Conservation (phyloP, 2,888 invertebrate species). For the Drosophila prostipennis region DNA sequence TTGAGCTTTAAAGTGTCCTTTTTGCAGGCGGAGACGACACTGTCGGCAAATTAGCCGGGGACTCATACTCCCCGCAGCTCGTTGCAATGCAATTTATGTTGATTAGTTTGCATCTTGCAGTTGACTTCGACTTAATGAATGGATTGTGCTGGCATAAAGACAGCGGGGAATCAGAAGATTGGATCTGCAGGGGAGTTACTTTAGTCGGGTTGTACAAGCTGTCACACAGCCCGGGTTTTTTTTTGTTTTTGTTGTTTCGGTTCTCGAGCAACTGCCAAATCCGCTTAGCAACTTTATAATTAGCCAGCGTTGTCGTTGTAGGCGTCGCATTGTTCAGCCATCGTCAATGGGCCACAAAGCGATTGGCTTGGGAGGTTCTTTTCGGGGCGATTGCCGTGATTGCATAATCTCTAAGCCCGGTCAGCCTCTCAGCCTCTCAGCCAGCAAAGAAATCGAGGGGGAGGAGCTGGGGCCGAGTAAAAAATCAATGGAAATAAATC, state of each 20-base stretch:
- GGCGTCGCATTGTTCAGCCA: conserved; percentile 30
- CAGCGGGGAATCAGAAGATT: conserved; percentile 14
- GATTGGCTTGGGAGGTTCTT: conserved; percentile 35
- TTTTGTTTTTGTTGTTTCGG: conserved; percentile 11
- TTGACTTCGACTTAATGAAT: conserved; percentile 37
- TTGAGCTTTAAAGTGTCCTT: conserved; percentile 8
- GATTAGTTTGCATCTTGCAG: conserved; percentile 43
- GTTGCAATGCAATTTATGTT: conserved; percentile 45
- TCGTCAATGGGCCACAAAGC: conserved; percentile 16
- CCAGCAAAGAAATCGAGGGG: conserved; percentile 21
- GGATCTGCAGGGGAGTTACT: background rate
- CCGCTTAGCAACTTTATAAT: conserved; percentile 75
- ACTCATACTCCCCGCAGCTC: conserved; percentile 8
- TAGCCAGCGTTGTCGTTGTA: conserved; percentile 45
- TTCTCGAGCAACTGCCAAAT: conserved; percentile 49
- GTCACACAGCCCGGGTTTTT: conserved; percentile 19
- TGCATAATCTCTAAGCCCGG: conserved; percentile 68
- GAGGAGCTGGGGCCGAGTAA: conserved; percentile 3
- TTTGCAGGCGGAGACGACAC: conserved; percentile 3
- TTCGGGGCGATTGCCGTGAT: conserved; percentile 37
- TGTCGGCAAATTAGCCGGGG: conserved; percentile 19
- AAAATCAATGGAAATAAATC: conserved; percentile 58
- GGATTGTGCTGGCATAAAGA: conserved; percentile 6
- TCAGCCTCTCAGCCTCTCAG: conserved; percentile 6
- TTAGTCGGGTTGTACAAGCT: background rate